Conservation (phyloP, 2,888 invertebrate species). For the Rotaria sp. region DNA sequence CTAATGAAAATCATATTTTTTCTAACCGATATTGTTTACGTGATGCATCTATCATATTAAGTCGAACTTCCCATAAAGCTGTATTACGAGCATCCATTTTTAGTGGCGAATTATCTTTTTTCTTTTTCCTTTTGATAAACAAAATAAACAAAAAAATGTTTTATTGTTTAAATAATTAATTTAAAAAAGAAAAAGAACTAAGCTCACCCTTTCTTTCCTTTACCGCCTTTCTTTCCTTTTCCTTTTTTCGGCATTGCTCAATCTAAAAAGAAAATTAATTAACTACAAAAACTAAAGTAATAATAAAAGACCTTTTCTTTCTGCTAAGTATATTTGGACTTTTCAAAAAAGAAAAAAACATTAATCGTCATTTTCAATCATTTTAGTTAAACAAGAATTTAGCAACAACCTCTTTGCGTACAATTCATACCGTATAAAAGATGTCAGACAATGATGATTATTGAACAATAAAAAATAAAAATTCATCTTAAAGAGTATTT, state of each 20-base stretch:
- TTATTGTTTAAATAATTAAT: neutral
- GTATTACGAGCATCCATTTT: constrained; percentile 51
- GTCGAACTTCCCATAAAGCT: constrained; percentile 49
- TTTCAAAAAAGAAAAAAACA: too few relatives aligned
- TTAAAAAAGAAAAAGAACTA: neutral
- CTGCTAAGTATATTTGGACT: neutral
- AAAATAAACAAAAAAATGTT: neutral
- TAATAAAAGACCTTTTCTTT: neutral
- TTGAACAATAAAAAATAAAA: neutral
- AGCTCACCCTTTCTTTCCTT: neutral
- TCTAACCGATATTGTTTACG: neutral
- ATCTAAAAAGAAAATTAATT: neutral
- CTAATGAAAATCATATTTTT: neutral
- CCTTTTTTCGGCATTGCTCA: neutral
- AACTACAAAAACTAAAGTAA: neutral
- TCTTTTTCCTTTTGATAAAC: neutral
- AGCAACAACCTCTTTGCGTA: neutral
- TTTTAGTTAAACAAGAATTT: neutral
- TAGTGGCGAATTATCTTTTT: constrained; percentile 44
- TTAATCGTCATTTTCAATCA: neutral
- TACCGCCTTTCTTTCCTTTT: neutral
- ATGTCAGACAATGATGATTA: neutral
- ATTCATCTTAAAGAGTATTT: neutral
- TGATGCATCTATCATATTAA: constrained; percentile 24
- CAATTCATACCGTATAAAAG: neutral